Evolutionary conservation across 2,888 invertebrate genomes (phyloP).

Genomic region (Ypsolopha sequella): DNA sequence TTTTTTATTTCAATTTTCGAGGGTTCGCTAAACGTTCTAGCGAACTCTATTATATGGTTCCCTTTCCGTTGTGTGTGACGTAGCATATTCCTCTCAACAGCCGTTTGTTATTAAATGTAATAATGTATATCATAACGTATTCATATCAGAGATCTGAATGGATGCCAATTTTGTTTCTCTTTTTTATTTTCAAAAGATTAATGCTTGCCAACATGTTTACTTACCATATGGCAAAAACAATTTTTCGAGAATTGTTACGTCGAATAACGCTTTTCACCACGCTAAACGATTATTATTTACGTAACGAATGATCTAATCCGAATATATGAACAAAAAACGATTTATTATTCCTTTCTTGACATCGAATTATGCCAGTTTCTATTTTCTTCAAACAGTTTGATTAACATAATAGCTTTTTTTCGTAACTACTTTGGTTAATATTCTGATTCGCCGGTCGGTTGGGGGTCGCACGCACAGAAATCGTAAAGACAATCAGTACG

Average conservation of each 20-base stretch:
- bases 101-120: slow-evolving; percentile 63
- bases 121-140: slow-evolving; percentile 66
- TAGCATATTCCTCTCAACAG: slow-evolving; percentile 59
- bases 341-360: slow-evolving; percentile 57
- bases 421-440: slow-evolving; percentile 67
- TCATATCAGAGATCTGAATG: slow-evolving; percentile 65
- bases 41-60: slow-evolving; percentile 65
- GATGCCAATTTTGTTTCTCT: slow-evolving; percentile 42
- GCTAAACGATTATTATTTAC: not conserved
- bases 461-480: slow-evolving; percentile 66
- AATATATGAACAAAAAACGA: slow-evolving; percentile 28
- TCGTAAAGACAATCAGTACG: slow-evolving; percentile 66
- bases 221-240: not conserved
- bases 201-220: slow-evolving; percentile 1
- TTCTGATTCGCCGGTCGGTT: slow-evolving; percentile 55
- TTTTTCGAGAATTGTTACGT: not conserved
- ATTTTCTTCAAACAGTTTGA: slow-evolving; percentile 69
- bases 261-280: not conserved
- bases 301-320: not conserved
- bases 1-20: slow-evolving; percentile 67
- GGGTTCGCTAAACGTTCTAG: slow-evolving; percentile 67
- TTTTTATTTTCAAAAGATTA: not conserved
- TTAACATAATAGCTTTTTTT: slow-evolving; percentile 71
- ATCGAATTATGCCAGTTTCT: slow-evolving; percentile 60
- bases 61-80: slow-evolving; percentile 51